Percentiles rank a stretch among this genome's conserved stretches.
Evolutionary conservation across 2,797 vertebrate genomes (phyloP).

Genomic region (Oreochromis grahami): DNA sequence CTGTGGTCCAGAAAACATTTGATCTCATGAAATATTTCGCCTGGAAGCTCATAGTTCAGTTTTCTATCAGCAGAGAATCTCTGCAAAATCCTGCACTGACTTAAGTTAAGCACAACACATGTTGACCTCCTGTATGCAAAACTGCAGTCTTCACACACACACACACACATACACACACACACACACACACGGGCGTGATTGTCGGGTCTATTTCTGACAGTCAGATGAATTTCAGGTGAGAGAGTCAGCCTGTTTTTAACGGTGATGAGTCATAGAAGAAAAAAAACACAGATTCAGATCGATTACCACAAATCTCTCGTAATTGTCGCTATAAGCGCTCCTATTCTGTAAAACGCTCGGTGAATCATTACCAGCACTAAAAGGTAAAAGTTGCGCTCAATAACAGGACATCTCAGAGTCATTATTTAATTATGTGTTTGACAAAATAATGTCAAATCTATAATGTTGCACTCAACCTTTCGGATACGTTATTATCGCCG

Average conservation of each 20-base stretch:
- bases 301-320: background rate
- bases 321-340: background rate
- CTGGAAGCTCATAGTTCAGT: background rate
- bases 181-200: background rate
- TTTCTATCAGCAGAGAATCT: background rate
- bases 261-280: background rate
- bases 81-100: background rate
- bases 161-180: background rate
- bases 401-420: background rate
- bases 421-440: background rate
- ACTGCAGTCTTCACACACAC: background rate
- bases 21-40: background rate
- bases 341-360: background rate
- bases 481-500: background rate
- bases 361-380: background rate
- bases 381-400: background rate
- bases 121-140: no score
- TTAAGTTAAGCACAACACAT: background rate
- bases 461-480: background rate
- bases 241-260: constrained; percentile 1
- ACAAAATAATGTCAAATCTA: background rate
- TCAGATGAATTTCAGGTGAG: constrained; percentile 4
- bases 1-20: background rate
- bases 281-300: background rate
- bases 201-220: constrained; percentile 32